Conservation (phyloP, 1,140 invertebrate species). For the Drosophila miranda region DNA sequence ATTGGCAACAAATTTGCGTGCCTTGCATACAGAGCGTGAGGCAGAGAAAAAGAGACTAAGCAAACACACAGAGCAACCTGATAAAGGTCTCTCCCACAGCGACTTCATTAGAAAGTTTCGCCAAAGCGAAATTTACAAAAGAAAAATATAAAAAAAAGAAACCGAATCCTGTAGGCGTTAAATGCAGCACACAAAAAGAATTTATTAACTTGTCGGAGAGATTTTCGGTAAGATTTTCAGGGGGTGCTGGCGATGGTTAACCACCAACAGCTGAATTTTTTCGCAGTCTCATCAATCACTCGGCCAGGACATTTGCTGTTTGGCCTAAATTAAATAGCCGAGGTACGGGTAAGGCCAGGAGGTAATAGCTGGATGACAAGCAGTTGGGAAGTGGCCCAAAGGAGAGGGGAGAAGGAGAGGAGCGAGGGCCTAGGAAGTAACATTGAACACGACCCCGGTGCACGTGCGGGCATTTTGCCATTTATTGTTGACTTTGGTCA, state of each 20-base stretch:
- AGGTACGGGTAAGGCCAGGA: not conserved
- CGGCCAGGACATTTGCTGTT: conserved; percentile 36
- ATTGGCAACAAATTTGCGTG: conserved; percentile 76
- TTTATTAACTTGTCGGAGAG: conserved; percentile 43
- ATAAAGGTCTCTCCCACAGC: conserved; percentile 42
- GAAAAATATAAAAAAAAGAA: too few relatives aligned
- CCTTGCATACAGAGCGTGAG: conserved; percentile 56
- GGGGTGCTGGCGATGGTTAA: conserved; percentile 31
- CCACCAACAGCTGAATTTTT: conserved; percentile 67
- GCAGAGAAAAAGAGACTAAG: conserved; percentile 2
- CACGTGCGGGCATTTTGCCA: conserved; percentile 43
- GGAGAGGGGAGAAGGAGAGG: too few relatives aligned
- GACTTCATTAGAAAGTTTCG: conserved; percentile 46
- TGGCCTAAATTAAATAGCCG: conserved; percentile 40
- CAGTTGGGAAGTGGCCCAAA: not conserved
- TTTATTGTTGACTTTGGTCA: conserved; percentile 48
- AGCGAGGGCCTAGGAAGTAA: too few relatives aligned
- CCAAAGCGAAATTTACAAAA: conserved; percentile 8
- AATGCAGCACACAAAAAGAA: conserved; percentile 49
- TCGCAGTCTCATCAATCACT: conserved; percentile 60
- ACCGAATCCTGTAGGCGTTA: conserved; percentile 33
- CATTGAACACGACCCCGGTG: conserved; percentile 1
- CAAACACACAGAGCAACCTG: conserved; percentile 20
- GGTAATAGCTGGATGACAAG: not conserved
- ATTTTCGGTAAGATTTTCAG: conserved; percentile 33